Conservation (phyloP, 2,888 invertebrate genomes). For the Protula sp. region DNA sequence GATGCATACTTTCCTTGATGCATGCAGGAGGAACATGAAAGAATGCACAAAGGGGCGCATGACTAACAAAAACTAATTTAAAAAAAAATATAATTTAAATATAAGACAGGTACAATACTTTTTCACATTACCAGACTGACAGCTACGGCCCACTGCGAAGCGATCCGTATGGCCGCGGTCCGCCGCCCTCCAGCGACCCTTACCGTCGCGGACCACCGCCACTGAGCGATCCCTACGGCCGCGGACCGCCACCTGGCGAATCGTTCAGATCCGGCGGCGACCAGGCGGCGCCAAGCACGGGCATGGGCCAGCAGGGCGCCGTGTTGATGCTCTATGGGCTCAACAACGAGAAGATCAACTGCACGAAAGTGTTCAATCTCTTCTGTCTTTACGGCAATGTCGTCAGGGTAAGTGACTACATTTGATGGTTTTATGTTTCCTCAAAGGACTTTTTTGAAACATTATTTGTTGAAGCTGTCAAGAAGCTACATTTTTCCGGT, state of each 20-base stretch:
- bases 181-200: neutral
- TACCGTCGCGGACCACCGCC: neutral
- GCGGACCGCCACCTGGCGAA: neutral
- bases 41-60: no score
- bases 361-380: constrained; percentile 93
- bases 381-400: constrained; percentile 99
- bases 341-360: constrained; percentile 87
- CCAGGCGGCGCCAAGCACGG: neutral
- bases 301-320: constrained; percentile 55
- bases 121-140: neutral
- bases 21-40: no score
- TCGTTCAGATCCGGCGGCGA: neutral
- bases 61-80: no score
- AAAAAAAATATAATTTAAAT: no score
- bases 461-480: no score
- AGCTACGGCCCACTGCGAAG: neutral
- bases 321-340: constrained; percentile 99
- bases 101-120: no score
- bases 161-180: constrained; percentile 2
- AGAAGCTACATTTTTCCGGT: no score
- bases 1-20: no score
- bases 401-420: constrained; percentile 78
- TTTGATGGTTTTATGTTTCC: no score
- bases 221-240: neutral
- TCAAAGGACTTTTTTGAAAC: no score